Evolutionary conservation across 2,888 invertebrate genomes (phyloP), one percentile per base, ranked within the genome.

Genomic region (Tiliacea aurago): DNA sequence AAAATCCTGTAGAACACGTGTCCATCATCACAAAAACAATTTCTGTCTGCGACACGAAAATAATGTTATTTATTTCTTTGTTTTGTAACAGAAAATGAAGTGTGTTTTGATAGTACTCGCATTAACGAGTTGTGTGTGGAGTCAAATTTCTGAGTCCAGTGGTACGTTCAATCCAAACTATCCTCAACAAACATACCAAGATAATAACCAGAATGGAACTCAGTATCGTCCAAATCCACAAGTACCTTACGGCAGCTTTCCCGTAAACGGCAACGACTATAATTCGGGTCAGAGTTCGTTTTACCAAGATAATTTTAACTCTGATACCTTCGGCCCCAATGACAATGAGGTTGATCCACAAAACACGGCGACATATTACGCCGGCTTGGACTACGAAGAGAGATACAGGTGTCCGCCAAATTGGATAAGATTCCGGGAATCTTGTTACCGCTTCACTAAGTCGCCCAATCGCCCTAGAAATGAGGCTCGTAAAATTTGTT

Each of bases 381-480:
- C 95, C 15, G 95, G 94, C 3, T 89, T 95, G 73, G 96, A 96
- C 83, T 94, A 94, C 69, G 95, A 95, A 63, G 95, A 96, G 80
- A 90, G 95, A 63, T 95, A 95, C 80, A 92, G 86, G 71, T 99
- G 99, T 93, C 99, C 99, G 0, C 97, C 98, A 69, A 97, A 98
- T 91, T 99, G 99, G 99, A 94, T 98, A n/a, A 97, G 97, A 47
- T 98, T 97, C 90, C 97, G 97, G 82, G 97, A 98, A 78, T 97
- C 98, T 0, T 99, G 99, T 93, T 99, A 99, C 92, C 97, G 98
- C 67, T 99, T 99, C 90, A 98, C 98, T 5, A 98, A 98, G 89
- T 99, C 98, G 9, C 99, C 99, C 0, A 97, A 97, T 86, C 98
- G 97, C 72, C 97, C 97, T 58, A 97, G 98, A 89, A 97, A 97